Conservation (phyloP, 30 jellyfish, hydroid and myxozoan genomes). For the Aurelia sp. region DNA sequence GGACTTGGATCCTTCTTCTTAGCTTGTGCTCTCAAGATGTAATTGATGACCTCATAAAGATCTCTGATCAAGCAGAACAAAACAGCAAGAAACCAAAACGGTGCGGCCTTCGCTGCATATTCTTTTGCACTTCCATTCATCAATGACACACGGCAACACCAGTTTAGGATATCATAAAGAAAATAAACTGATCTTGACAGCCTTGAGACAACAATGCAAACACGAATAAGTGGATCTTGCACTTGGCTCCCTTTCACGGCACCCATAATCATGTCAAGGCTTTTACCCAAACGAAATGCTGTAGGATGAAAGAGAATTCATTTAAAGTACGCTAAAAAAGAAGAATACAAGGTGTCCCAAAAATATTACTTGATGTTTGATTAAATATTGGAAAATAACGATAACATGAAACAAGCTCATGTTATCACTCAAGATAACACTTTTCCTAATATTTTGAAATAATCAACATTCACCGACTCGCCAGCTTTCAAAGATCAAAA, state of each 20-base stretch:
- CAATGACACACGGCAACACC: constrained; percentile 93
- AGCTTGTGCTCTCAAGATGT: constrained; percentile 56
- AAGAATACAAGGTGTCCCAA: too few relatives aligned
- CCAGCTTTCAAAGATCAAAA: too few relatives aligned
- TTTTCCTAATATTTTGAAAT: too few relatives aligned
- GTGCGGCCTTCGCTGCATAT: constrained; percentile 77
- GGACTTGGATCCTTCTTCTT: constrained; percentile 33
- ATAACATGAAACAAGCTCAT: too few relatives aligned
- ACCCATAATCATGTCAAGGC: constrained; percentile 90
- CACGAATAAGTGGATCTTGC: constrained; percentile 86
- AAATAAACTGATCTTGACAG: constrained; percentile 80
- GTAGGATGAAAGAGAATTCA: neutral
- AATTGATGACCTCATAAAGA: constrained; percentile 76
- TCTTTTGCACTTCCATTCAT: constrained; percentile 76
- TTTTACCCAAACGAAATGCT: constrained; percentile 94
- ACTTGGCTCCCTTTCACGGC: constrained; percentile 74
- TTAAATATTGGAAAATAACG: too few relatives aligned
- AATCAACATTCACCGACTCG: too few relatives aligned
- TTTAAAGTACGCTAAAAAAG: too few relatives aligned
- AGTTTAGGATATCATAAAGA: constrained; percentile 76
- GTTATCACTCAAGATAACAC: too few relatives aligned
- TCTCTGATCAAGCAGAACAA: constrained; percentile 78
- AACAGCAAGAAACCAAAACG: constrained; percentile 92
- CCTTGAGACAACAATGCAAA: constrained; percentile 77
- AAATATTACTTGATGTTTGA: too few relatives aligned